Conservation (phyloP, 64 coral and sea anemone genomes). For the Montipora sp. region DNA sequence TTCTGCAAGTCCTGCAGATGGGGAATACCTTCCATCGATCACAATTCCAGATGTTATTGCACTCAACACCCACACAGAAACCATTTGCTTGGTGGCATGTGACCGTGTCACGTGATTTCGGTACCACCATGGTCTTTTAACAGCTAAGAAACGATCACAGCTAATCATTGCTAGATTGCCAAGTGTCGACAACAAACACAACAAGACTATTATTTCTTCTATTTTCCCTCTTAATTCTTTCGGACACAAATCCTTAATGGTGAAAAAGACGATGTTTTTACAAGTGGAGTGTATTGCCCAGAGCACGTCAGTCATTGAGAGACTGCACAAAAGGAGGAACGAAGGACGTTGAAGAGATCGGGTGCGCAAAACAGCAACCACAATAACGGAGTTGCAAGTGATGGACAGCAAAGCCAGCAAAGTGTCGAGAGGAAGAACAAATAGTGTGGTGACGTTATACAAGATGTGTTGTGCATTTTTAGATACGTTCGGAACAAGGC, state of each 20-base stretch:
- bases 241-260: not conserved
- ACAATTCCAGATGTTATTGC: too few species aligned
- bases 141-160: not conserved
- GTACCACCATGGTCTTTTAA: slow-evolving; percentile 6
- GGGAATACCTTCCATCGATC: not conserved
- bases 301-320: slow-evolving; percentile 14
- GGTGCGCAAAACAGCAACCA: not conserved
- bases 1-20: not conserved
- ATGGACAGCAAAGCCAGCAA: slow-evolving; percentile 4
- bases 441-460: not conserved
- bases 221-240: not conserved
- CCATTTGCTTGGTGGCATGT: not conserved
- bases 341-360: slow-evolving; percentile 14
- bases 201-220: not conserved
- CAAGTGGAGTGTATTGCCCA: not conserved
- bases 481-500: not conserved
- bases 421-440: not conserved
- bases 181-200: not conserved
- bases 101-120: slow-evolving; percentile 5
- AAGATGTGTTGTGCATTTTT: not conserved
- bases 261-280: not conserved
- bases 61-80: not conserved
- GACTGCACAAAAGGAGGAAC: not conserved
- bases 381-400: not conserved
- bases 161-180: slow-evolving; percentile 16